Evolutionary conservation across 2,113 vertebrate species (phyloP), one percentile per base, ranked within the genome.

Genomic region (Halichoerus grypus): DNA sequence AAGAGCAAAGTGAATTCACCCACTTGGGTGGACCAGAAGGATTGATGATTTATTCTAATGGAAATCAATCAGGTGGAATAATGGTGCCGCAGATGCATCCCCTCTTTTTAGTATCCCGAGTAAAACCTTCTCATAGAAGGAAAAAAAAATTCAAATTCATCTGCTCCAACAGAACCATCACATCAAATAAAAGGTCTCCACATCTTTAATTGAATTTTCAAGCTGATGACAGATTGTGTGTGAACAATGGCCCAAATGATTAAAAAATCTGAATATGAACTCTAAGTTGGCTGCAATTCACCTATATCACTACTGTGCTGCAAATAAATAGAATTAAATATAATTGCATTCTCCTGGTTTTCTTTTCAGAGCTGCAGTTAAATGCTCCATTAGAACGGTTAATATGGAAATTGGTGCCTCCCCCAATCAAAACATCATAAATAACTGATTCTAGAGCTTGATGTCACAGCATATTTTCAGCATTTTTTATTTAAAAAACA

Each of bases 361-460:
- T 85, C 36, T 42, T 92, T 93, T 86, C 31, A 57, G 39, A 92
- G 79, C 3, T 86, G 28, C 42, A 84, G 39, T 24, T 88, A 21
- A 26, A 82, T 33, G 9, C 5, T 59, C 91, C 84, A 69, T 94
- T 88, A 94, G 33, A 49, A 57, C 42, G 28, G 18, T 26, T 91
- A 92, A 57, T 57, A 36, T 84, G 28, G 36, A 82, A 88, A 94
- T 3, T 91, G 22, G 21, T 55, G 22, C 26, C 81, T 7, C 65
- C 69, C 14, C 2, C 76, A 92, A 83, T 63, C 51, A 94, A 97
- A 95, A 85, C 28, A 77, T 89, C 61, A 77, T 88, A 88, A 91
- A 67, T 82, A 71, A 89, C 13, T 76, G 33, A 84, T 57, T 90
- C 55, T 97, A 87, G 65, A 85, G 12, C 74, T 96, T 96, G n/a